phyloP scores from a whole-genome alignment of 2,797 vertebrate species.

The Pangasius sanitwongsei region DNA sequence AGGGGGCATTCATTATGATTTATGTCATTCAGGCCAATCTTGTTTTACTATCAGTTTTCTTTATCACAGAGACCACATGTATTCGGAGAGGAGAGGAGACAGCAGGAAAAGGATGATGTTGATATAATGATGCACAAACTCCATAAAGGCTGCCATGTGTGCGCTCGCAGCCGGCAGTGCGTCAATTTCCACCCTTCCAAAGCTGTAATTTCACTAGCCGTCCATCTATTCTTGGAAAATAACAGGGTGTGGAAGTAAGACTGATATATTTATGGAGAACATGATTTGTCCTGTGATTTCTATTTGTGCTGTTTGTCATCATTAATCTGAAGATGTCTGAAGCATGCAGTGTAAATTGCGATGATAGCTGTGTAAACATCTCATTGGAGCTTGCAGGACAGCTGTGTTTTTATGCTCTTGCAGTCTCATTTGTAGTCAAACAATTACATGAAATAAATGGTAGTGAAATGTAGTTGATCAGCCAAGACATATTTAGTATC shows the following conservation, averaged over 20 bases:
- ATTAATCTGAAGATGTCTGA: constrained; percentile 34
- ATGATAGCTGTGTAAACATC: constrained; percentile 15
- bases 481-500: background rate
- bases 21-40: background rate
- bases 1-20: background rate
- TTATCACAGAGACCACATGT: background rate
- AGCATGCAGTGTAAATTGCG: constrained; percentile 23
- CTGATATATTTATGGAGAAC: constrained; percentile 73
- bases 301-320: constrained; percentile 28
- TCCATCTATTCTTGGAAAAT: constrained; percentile 80
- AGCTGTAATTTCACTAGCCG: constrained; percentile 78
- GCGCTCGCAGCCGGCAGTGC: constrained; percentile 67
- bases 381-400: background rate
- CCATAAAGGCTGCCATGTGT: constrained; percentile 73
- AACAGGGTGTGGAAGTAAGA: constrained; percentile 73
- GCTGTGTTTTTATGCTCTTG: background rate
- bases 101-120: constrained; percentile 57
- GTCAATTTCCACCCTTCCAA: constrained; percentile 74
- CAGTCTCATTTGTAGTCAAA: background rate
- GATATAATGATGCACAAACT: constrained; percentile 59
- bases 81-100: background rate
- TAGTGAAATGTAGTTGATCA: background rate
- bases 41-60: background rate
- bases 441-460: background rate
- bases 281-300: constrained; percentile 42